These are phyloP conservation scores for Bombus waltoni DNA, from an alignment of 1,140 invertebrate species.

Conservation along the genomic window DNA sequence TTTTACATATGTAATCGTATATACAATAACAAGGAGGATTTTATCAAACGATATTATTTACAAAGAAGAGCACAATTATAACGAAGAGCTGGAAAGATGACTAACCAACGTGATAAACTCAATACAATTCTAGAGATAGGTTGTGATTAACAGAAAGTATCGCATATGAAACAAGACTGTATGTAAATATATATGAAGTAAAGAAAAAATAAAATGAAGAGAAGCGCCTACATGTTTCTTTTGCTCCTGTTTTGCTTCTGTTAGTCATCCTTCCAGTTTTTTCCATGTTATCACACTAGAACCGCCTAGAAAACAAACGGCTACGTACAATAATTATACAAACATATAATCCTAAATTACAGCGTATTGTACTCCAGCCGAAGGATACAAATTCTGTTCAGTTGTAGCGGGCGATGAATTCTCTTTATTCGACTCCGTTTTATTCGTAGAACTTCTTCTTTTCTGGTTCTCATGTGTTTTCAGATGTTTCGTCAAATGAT, in stretches of 20 bases:
- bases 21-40: not conserved
- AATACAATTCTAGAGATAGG: no score
- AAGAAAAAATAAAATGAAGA: no score
- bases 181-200: no score
- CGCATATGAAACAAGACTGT: no score
- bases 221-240: no score
- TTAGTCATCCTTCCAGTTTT: not conserved
- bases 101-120: no score
- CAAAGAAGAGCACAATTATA: not conserved
- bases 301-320: no score
- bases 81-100: no score
- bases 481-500: slow-evolving; percentile 92
- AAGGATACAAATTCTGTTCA: not conserved
- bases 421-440: slow-evolving; percentile 71
- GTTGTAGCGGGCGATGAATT: slow-evolving; percentile 50
- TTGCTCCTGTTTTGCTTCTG: no score
- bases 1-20: not conserved
- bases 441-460: slow-evolving; percentile 72
- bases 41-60: slow-evolving; percentile 18
- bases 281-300: no score
- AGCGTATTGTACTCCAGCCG: slow-evolving; percentile 1
- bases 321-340: not conserved
- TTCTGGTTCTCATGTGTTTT: slow-evolving; percentile 89
- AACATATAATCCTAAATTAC: not conserved
- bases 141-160: no score